Evolutionary conservation across 2,113 vertebrate genomes (phyloP).

Genomic region (Gobiocypris rarus): DNA sequence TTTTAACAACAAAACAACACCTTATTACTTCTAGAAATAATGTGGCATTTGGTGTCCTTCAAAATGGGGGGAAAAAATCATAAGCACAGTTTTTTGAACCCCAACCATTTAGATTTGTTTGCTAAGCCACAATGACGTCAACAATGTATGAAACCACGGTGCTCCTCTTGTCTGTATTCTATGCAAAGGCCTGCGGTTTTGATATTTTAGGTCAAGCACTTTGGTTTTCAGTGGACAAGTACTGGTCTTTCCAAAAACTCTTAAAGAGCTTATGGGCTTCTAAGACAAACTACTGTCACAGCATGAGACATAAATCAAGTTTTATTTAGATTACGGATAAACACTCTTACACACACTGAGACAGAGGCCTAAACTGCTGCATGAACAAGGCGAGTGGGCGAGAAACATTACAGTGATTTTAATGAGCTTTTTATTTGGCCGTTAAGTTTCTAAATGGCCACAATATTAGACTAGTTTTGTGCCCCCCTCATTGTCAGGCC

Average conservation of each 20-base stretch:
- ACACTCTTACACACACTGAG: not conserved
- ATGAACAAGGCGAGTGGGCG: not conserved
- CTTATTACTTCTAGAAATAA: not conserved
- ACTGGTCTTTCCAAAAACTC: conserved; percentile 10
- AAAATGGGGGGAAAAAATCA: too few relatives aligned
- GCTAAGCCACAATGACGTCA: not conserved
- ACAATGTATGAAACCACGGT: not conserved
- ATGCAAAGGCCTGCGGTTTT: not conserved
- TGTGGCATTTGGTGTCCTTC: not conserved
- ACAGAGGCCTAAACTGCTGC: not conserved
- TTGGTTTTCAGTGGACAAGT: conserved; percentile 7
- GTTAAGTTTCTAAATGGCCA: not conserved
- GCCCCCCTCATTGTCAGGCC: not conserved
- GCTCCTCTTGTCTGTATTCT: not conserved
- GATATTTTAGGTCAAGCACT: conserved; percentile 20
- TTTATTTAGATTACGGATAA: not conserved
- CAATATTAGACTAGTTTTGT: not conserved
- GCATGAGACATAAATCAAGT: not conserved
- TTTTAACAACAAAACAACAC: conserved; percentile 11
- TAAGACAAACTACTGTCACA: not conserved
- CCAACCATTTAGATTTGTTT: not conserved
- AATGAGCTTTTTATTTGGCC: not conserved
- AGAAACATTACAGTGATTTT: not conserved
- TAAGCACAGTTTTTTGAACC: not conserved
- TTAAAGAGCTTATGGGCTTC: not conserved